Base-by-base conservation (phyloP, 2,797 vertebrate species). In the Ciconia nigra region DNA sequence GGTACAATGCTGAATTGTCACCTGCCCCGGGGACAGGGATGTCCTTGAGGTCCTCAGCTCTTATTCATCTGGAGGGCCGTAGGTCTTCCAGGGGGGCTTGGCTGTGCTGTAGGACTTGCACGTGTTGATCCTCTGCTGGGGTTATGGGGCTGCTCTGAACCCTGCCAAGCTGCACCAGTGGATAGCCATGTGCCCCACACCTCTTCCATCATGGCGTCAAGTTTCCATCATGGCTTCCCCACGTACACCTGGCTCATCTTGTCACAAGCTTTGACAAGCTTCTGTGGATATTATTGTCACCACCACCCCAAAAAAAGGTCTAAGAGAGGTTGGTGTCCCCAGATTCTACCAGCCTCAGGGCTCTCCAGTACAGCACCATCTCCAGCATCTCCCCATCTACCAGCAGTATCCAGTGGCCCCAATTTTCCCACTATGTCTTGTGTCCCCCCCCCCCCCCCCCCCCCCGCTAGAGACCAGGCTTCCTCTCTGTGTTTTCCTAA, bases 391-490 rank as follows among this genome's bases (percentile, higher is more conserved):
- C 33, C 42, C 26, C 10, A 10, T 25, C 11, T 4, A 29, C 46
- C 57, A 35, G 21, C 35, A 51, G 29, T 4, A 62, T 8, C 11
- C 26, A 14, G 47, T 22, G 39, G 10, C 35, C 54, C n/a, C 2
- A 46, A 0, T 80, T 76, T 90, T 57, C 47, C n/a, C 28, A 4
- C 16, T 66, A 0, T 9, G 9, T 26, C 2, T 0, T 24, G 8
- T 51, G 35, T 58, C 20, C 37, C 37, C 10, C 37, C 10, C 10
- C 9, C 10, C 37, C 37, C 37, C 37, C 59, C 18, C 3, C 3
- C 5, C 25, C 10, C 25, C 5, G 5, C n/a, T 41, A 59, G 33
- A 63, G 11, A 47, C n/a, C 17, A 49, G 13, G 24, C 9, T 83
- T 51, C 59, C 24, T 55, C 13, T 71, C 25, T 1, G 0, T 15